Evolutionary conservation across 2,113 vertebrate genomes (phyloP), one percentile per base, ranked within the genome.

Genomic region (Polypterus bichir): DNA sequence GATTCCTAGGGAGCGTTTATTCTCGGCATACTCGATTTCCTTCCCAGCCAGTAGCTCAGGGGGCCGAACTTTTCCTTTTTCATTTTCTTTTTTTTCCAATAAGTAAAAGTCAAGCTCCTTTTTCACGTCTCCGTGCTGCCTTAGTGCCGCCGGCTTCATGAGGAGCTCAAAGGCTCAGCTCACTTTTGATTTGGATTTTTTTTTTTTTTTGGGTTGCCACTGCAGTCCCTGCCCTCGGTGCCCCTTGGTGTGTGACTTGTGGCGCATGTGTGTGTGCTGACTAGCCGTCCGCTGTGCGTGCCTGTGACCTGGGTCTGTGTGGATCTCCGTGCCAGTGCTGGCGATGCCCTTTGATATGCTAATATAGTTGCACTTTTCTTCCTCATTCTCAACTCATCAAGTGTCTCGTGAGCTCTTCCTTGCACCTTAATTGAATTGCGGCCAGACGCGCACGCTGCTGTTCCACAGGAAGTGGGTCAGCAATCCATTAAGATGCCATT

Each of bases 401-500:
- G 81, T 63, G 66, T 85, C 80, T 77, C 81, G 69, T 69, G 74
- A 83, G 78, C 68, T 75, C 70, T 85, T 83, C 79, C 79, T 81
- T 78, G 81, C 76, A 82, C 85, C 85, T 86, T 86, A 87, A 88
- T 89, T 89, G 83, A 90, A 89, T 89, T 83, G 79, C 81, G 85
- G 79, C 86, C 85, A 89, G 88, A 84, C 85, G 84, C 83, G 83
- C 86, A 83, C 86, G 79, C 85, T 90, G 87, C 87, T 87, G 84
- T 91, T 85, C 81, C 83, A 87, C 85, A 94, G 91, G 88, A 94
- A 94, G 90, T 91, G 88, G 92, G 89, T 93, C 89, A 93, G 91
- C 87, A 90, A 97, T 97, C 92, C 88, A 97, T 97, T 97, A 94
- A 91, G 81, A 96, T 96, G 88, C 92, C 91, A 93, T 96, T 92